Conservation (phyloP, 1,140 invertebrate species). For the Papilio machaon region DNA sequence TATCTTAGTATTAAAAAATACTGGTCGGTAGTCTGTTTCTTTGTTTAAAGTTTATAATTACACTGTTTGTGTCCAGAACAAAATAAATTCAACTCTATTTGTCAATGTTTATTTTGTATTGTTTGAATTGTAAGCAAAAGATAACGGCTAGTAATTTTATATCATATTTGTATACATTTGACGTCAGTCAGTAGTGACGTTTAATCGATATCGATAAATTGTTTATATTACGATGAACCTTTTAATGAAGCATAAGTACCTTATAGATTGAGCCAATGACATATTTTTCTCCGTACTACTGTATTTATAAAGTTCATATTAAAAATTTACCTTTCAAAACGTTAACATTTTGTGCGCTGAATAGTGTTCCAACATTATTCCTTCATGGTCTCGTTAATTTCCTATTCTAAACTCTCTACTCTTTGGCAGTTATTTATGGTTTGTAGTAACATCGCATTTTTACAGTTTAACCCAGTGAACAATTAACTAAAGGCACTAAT, state of each 20-base stretch:
- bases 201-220: neutral
- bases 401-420: neutral
- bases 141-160: neutral
- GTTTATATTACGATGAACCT: neutral
- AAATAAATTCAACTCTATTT: neutral
- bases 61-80: neutral
- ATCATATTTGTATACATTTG: neutral
- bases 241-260: too few species aligned
- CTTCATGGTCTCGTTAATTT: neutral
- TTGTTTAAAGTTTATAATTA: constrained; percentile 21
- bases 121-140: neutral
- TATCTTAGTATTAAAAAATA: neutral
- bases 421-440: neutral
- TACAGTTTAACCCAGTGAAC: neutral
- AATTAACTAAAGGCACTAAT: too few species aligned
- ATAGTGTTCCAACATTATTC: neutral
- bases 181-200: neutral
- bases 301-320: too few species aligned
- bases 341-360: neutral
- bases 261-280: too few species aligned
- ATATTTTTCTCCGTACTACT: neutral
- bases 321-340: neutral
- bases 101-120: constrained; percentile 13
- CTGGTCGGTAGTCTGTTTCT: neutral
- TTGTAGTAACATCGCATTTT: neutral